Evolutionary conservation across 2,888 invertebrate genomes (phyloP).

Genomic region (Philereme vetulata): DNA sequence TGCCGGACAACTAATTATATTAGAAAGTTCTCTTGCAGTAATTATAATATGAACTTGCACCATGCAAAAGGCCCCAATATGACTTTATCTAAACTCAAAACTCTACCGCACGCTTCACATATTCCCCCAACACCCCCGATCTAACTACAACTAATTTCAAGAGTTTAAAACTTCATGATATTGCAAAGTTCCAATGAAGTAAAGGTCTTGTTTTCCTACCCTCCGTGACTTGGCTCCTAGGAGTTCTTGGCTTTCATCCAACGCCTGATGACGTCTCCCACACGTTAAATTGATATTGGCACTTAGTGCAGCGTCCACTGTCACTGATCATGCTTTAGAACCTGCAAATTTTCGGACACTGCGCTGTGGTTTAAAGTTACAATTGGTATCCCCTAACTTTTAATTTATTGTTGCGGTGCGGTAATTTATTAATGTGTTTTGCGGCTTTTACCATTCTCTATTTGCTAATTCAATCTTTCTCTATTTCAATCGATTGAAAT

Average conservation of each 20-base stretch:
- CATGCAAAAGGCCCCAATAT: background rate
- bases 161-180: conserved; percentile 40
- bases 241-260: conserved; percentile 58
- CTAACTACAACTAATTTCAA: conserved; percentile 23
- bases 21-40: too few relatives aligned
- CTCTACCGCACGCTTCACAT: conserved; percentile 11
- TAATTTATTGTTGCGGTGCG: conserved; percentile 22
- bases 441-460: background rate
- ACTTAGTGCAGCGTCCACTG: conserved; percentile 58
- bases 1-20: too few relatives aligned
- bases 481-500: conserved; percentile 7
- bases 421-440: conserved; percentile 11
- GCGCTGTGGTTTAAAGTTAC: conserved; percentile 20
- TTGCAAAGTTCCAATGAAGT: conserved; percentile 47
- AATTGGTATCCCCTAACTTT: conserved; percentile 20
- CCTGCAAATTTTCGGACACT: conserved; percentile 44
- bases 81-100: conserved; percentile 14
- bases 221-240: conserved; percentile 58
- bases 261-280: conserved; percentile 64
- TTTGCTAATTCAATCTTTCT: background rate
- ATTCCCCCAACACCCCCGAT: conserved; percentile 22
- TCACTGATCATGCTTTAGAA: conserved; percentile 56
- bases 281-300: conserved; percentile 75
- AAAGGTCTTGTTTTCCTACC: conserved; percentile 56
- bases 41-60: too few relatives aligned